Evolutionary conservation across 2,797 vertebrate genomes (phyloP).

Genomic region (Pipistrellus pygmaeus): DNA sequence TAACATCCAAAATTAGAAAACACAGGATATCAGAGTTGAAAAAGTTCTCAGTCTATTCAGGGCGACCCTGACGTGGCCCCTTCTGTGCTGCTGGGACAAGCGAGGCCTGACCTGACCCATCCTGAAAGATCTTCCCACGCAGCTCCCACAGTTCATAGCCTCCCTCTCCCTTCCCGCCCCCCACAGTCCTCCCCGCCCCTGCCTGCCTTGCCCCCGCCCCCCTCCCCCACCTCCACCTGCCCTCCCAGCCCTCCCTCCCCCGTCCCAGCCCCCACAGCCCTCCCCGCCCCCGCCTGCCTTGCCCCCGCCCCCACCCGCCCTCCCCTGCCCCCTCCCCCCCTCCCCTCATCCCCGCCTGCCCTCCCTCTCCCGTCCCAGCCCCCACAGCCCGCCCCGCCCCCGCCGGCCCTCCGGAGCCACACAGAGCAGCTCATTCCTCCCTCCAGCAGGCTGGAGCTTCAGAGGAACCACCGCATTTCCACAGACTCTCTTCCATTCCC

Average conservation of each 20-base stretch:
- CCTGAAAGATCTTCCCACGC: neutral
- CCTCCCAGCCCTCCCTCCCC: neutral
- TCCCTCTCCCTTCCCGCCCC: neutral
- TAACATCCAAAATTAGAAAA: constrained; percentile 67
- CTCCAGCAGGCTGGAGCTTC: neutral
- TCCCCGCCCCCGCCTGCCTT: neutral
- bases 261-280: neutral
- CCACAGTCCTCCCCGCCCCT: neutral
- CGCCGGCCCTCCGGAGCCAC: too few relatives aligned
- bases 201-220: neutral
- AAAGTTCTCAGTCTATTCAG: constrained; percentile 16
- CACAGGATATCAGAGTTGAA: constrained; percentile 50
- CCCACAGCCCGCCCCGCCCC: neutral
- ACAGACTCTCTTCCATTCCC: neutral
- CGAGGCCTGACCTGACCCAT: neutral
- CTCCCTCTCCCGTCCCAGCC: neutral
- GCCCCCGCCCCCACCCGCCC: neutral
- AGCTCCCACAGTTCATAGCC: neutral
- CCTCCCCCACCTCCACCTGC: neutral
- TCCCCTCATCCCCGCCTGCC: neutral
- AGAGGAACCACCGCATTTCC: neutral
- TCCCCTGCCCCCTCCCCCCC: too few relatives aligned
- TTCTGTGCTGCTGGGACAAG: neutral
- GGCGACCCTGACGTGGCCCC: neutral
- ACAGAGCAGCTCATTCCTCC: neutral